These are phyloP conservation scores for Calliphora vicina DNA, from an alignment of 1,140 invertebrate genomes.

Conservation along the genomic window DNA sequence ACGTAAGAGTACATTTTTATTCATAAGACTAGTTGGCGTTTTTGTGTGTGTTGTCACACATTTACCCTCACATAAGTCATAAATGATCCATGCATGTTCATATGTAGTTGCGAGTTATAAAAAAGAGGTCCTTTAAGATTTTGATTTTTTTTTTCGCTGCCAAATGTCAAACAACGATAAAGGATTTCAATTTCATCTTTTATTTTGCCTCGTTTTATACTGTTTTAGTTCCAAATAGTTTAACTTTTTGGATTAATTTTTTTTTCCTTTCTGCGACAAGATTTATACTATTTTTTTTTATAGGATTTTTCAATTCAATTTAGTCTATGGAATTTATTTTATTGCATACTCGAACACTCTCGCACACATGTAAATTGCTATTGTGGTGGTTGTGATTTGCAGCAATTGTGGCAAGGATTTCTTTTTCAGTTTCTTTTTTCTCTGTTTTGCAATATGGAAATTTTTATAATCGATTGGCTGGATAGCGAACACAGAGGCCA, in stretches of 20 bases:
- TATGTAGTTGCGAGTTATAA: background rate
- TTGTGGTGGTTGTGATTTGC: background rate
- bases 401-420: background rate
- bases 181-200: conserved; percentile 30
- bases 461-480: background rate
- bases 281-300: background rate
- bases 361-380: background rate
- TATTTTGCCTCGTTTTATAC: background rate
- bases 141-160: background rate
- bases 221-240: background rate
- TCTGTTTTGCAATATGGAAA: background rate
- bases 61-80: background rate
- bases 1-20: background rate
- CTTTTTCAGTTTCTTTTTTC: no score
- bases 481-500: background rate
- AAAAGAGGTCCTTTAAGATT: background rate
- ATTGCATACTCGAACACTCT: background rate
- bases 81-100: background rate
- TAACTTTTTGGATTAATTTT: background rate
- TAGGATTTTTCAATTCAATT: background rate
- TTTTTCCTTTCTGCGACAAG: background rate
- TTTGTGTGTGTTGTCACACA: background rate
- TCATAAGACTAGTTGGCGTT: background rate
- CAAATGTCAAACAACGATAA: conserved; percentile 36
- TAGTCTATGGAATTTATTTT: background rate